Conservation (phyloP, 2,113 vertebrate genomes). For the Meleagris gallopavo region DNA sequence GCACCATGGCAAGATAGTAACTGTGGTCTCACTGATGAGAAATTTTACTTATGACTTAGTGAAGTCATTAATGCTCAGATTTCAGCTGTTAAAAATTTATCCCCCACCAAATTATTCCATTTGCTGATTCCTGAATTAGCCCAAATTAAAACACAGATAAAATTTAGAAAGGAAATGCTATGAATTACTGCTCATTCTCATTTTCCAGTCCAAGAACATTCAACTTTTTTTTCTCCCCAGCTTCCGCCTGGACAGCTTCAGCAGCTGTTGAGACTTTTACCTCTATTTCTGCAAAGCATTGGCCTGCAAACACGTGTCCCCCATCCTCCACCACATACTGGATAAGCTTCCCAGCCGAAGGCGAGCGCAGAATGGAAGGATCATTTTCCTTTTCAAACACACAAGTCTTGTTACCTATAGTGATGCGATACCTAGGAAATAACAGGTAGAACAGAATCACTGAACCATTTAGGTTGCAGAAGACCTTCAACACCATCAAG, state of each 20-base stretch:
- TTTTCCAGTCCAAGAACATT: neutral
- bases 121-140: neutral
- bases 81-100: neutral
- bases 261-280: slow-evolving; percentile 68
- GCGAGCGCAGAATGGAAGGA: slow-evolving; percentile 93
- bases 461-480: neutral
- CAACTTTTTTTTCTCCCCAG: neutral
- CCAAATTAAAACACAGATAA: neutral
- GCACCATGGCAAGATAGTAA: neutral
- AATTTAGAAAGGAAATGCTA: neutral
- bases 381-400: slow-evolving; percentile 99
- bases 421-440: slow-evolving; percentile 91
- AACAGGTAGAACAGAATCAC: neutral
- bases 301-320: slow-evolving; percentile 94
- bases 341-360: slow-evolving; percentile 96
- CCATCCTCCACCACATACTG: slow-evolving; percentile 97
- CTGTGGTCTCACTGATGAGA: neutral
- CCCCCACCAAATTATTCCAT: neutral
- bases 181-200: neutral
- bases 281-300: slow-evolving; percentile 98
- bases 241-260: neutral
- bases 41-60: neutral
- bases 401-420: slow-evolving; percentile 98
- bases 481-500: neutral
- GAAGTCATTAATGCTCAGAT: neutral